phyloP scores from a whole-genome alignment of 1,140 invertebrate species.

The Euura lappo region DNA sequence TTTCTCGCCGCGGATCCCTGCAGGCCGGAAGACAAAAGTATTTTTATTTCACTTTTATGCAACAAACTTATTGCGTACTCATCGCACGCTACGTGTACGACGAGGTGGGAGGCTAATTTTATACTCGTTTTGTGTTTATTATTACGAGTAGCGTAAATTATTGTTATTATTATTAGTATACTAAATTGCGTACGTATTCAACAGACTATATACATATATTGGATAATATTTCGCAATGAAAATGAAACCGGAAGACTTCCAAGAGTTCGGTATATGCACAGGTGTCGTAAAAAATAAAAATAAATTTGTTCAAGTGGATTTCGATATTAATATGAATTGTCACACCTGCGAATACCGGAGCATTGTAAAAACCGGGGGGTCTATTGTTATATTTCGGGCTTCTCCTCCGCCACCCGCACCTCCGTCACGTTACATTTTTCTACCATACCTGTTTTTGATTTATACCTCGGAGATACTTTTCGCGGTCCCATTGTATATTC shows the following conservation, averaged over 20 bases:
- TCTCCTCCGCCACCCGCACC: neutral
- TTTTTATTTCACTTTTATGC: conserved; percentile 5
- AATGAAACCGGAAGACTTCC: too few relatives aligned
- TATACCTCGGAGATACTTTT: neutral
- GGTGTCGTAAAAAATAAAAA: too few relatives aligned
- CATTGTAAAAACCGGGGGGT: too few relatives aligned
- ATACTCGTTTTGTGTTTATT: conserved; percentile 24
- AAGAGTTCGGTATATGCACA: too few relatives aligned
- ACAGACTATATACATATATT: too few relatives aligned
- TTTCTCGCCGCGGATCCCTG: neutral
- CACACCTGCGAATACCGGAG: too few relatives aligned
- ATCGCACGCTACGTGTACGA: neutral
- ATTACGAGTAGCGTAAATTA: conserved; percentile 24
- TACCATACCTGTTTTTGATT: conserved; percentile 4
- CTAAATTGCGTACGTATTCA: too few relatives aligned
- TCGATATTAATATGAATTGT: too few relatives aligned
- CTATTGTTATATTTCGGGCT: too few relatives aligned
- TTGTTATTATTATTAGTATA: neutral
- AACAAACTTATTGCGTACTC: conserved; percentile 3
- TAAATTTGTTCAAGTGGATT: too few relatives aligned
- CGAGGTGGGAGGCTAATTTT: conserved; percentile 14
- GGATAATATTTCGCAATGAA: too few relatives aligned
- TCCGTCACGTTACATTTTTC: neutral
- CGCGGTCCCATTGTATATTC: too few relatives aligned
- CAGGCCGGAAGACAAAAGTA: conserved; percentile 3